Percentiles rank a stretch among this genome's conserved stretches.
These are phyloP conservation scores for Cryptocephalus moraei DNA, from an alignment of 2,888 invertebrate species.

Conservation along the genomic window DNA sequence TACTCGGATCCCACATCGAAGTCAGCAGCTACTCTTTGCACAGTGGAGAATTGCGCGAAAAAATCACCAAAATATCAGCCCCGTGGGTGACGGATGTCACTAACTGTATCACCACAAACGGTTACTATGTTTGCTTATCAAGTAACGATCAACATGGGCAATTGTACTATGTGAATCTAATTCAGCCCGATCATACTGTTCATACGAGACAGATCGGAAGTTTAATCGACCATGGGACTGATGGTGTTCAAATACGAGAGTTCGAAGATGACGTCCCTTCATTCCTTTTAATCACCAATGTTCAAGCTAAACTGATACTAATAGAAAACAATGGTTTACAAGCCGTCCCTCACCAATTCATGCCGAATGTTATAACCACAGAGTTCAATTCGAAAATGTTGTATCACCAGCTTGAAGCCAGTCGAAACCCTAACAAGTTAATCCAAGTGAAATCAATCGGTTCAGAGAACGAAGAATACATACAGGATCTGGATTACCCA, in stretches of 20 bases:
- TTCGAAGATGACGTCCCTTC: slow-evolving; percentile 21
- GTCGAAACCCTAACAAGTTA: slow-evolving; percentile 22
- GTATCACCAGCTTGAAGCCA: slow-evolving; percentile 28
- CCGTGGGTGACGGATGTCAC: slow-evolving; percentile 44
- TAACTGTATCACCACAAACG: slow-evolving; percentile 50
- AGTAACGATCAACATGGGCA: slow-evolving; percentile 35
- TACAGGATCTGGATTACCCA: slow-evolving; percentile 26
- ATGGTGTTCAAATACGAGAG: slow-evolving; percentile 11
- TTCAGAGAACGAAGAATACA: slow-evolving; percentile 17
- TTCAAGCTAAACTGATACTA: slow-evolving; percentile 20
- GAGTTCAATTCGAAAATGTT: slow-evolving; percentile 23
- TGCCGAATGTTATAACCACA: slow-evolving; percentile 27
- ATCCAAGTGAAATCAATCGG: slow-evolving; percentile 25
- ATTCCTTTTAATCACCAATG: slow-evolving; percentile 20
- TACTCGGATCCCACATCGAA: slow-evolving; percentile 53
- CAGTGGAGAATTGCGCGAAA: slow-evolving; percentile 48
- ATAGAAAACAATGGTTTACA: slow-evolving; percentile 15
- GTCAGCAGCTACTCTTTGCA: slow-evolving; percentile 52
- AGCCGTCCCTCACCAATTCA: slow-evolving; percentile 37
- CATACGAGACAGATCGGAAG: slow-evolving; percentile 14
- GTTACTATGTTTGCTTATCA: slow-evolving; percentile 56
- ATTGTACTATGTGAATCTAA: slow-evolving; percentile 52
- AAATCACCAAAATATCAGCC: slow-evolving; percentile 47
- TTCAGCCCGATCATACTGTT: slow-evolving; percentile 13
- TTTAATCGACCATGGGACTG: slow-evolving; percentile 11